Conservation (phyloP, 2,797 vertebrate genomes). For the Rachycentron canadum region DNA sequence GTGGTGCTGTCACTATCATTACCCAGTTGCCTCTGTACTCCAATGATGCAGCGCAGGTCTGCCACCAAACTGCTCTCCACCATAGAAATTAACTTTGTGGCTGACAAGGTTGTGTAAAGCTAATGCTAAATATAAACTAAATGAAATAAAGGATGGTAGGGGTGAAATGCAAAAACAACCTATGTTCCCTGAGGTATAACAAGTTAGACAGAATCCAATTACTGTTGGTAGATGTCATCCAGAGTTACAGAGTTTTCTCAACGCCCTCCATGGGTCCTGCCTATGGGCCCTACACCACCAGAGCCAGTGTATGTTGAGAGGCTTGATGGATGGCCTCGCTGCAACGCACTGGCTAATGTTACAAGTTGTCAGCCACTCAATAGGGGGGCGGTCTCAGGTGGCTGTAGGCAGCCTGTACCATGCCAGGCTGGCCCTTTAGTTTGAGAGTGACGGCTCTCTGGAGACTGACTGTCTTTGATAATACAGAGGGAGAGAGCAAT, state of each 20-base stretch:
- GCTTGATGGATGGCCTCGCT: slow-evolving; percentile 76
- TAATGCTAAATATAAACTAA: slow-evolving; percentile 49
- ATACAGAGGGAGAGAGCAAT: slow-evolving; percentile 36
- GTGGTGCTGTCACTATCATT: slow-evolving; percentile 60
- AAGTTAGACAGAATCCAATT: slow-evolving; percentile 70
- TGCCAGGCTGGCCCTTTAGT: slow-evolving; percentile 55
- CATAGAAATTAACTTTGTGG: slow-evolving; percentile 33
- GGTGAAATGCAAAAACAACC: slow-evolving; percentile 50
- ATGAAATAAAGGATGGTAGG: slow-evolving; percentile 40
- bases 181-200: slow-evolving; percentile 52
- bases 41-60: slow-evolving; percentile 27
- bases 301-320: slow-evolving; percentile 55
- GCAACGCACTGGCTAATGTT: slow-evolving; percentile 75
- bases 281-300: slow-evolving; percentile 52
- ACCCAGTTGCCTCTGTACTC: slow-evolving; percentile 41
- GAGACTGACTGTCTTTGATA: slow-evolving; percentile 71
- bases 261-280: slow-evolving; percentile 67
- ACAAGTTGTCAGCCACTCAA: slow-evolving; percentile 79
- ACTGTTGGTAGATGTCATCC: slow-evolving; percentile 63
- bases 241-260: slow-evolving; percentile 58
- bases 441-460: slow-evolving; percentile 70
- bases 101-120: slow-evolving; percentile 22
- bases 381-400: slow-evolving; percentile 75
- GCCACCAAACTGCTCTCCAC: slow-evolving; percentile 12
- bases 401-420: slow-evolving; percentile 56